phyloP scores from a whole-genome alignment of 2,888 invertebrate species.

The Synergus itoensis region DNA sequence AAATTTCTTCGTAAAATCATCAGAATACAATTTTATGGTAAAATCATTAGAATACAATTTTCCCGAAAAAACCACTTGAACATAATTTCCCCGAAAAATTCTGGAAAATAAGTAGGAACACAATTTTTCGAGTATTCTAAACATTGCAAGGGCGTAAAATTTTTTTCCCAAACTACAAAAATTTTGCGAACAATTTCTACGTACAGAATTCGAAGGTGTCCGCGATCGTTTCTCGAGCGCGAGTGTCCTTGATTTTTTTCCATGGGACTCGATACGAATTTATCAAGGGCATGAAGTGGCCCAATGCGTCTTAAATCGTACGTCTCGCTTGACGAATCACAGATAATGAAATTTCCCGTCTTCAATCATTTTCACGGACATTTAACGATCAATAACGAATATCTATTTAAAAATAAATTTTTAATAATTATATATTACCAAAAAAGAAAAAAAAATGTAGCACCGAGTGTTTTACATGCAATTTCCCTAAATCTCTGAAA shows the following conservation, averaged over 20 bases:
- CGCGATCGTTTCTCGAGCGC: not conserved
- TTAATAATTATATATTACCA: no score
- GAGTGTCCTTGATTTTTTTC: constrained; percentile 2
- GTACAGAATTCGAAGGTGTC: not conserved
- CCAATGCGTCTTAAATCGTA: not conserved
- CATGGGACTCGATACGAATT: constrained; percentile 5
- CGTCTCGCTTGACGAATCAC: constrained; percentile 6
- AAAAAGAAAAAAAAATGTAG: no score
- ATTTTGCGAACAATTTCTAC: not conserved
- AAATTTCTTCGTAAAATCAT: no score
- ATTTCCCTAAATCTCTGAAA: not conserved
- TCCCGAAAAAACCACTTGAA: no score
- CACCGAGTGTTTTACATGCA: not conserved
- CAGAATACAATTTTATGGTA: no score
- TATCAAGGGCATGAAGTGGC: constrained; percentile 19
- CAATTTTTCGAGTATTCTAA: no score
- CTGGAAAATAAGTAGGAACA: no score
- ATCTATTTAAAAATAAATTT: no score
- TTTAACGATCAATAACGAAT: not conserved
- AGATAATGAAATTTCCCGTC: not conserved
- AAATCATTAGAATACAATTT: no score
- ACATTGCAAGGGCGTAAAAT: not conserved
- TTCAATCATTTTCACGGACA: not conserved
- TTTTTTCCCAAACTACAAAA: not conserved
- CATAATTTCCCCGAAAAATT: no score